Evolutionary conservation across 2,888 invertebrate genomes (phyloP), one percentile per base, ranked within the genome.

Genomic region (Pollenia griseotomentosa): DNA sequence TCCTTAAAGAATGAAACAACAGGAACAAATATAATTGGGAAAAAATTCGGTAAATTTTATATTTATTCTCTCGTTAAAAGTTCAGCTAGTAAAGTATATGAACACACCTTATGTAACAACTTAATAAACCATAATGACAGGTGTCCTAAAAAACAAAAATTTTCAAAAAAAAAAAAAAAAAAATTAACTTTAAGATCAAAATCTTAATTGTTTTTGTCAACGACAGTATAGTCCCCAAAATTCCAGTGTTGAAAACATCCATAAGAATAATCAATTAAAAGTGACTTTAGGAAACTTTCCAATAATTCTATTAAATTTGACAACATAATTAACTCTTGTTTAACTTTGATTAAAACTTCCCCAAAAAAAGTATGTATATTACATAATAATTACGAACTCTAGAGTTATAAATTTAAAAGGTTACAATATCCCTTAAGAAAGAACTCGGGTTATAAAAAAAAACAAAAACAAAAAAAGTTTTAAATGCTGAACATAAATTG

Each of bases 401-500:
- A 55, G 46, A 33, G 46, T 77, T 44, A n/a, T 23, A 66, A 55
- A 44, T 33, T 46, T 55, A 44, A 42, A 61, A 33, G 44, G 10
- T 23, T n/a, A 16, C 14, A 51, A 61, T 23, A 55, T 48, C 12
- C 57, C 46, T 33, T 10, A 48, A 57, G 9, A 46, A 6, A 3
- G 8, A 12, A 46, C 10, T 19, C 1, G n/a, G 1, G n/a, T 40
- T 78, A 48, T 57, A 78, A 68, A 65, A 65, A 23, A 55, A n/a
- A 9, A 4, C 9, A 1, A 48, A n/a, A 71, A 44, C 61, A 7
- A 12, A 14, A 14, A 40, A 51, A 12, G 12, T 59, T 46, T 16
- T 55, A 70, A 70, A 33, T 68, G 78, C 48, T 48, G 40, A 46
- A 48, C 48, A 79, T 61, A 51, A 79, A 74, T n/a, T 66, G 19